Evolutionary conservation across 2,113 vertebrate species (phyloP).

Genomic region (Pygoscelis adeliae): DNA sequence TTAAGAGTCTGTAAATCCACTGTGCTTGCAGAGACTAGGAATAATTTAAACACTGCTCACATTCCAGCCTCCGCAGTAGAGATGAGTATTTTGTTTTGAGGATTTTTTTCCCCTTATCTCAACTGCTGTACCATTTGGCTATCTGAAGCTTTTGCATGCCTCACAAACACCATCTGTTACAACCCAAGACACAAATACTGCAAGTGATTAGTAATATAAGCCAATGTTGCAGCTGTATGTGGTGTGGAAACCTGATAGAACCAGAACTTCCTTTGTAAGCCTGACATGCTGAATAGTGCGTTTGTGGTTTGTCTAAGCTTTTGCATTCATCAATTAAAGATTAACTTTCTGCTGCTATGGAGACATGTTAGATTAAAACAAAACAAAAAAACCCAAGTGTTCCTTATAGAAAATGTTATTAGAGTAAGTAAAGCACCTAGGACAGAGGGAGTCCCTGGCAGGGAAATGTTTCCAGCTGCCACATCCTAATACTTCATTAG

Average conservation of each 20-base stretch:
- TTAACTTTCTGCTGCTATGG: constrained; percentile 34
- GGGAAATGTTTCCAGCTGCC: background rate
- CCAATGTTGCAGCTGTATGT: constrained; percentile 57
- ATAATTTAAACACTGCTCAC: constrained; percentile 61
- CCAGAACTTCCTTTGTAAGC: constrained; percentile 61
- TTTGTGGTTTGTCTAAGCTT: constrained; percentile 58
- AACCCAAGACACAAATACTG: constrained; percentile 60
- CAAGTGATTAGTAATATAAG: constrained; percentile 66
- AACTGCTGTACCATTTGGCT: constrained; percentile 65
- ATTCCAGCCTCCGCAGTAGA: constrained; percentile 47
- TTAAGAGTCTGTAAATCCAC: constrained; percentile 28
- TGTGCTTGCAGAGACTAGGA: background rate
- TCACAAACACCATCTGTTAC: constrained; percentile 74
- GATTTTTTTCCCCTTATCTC: constrained; percentile 63
- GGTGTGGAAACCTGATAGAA: constrained; percentile 55
- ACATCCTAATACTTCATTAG: background rate
- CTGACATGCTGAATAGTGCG: constrained; percentile 20
- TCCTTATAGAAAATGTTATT: background rate
- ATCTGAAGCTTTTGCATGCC: constrained; percentile 65
- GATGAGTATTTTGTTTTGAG: constrained; percentile 59
- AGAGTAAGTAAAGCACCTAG: background rate
- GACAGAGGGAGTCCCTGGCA: background rate
- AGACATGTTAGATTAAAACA: background rate
- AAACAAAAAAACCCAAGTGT: background rate
- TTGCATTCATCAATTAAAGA: constrained; percentile 45